A percentile compares a stretch with the other conserved stretches of the same genome.
These are phyloP conservation scores for Plutella xylostella DNA, from an alignment of 2,888 invertebrate genomes.

Conservation along the genomic window DNA sequence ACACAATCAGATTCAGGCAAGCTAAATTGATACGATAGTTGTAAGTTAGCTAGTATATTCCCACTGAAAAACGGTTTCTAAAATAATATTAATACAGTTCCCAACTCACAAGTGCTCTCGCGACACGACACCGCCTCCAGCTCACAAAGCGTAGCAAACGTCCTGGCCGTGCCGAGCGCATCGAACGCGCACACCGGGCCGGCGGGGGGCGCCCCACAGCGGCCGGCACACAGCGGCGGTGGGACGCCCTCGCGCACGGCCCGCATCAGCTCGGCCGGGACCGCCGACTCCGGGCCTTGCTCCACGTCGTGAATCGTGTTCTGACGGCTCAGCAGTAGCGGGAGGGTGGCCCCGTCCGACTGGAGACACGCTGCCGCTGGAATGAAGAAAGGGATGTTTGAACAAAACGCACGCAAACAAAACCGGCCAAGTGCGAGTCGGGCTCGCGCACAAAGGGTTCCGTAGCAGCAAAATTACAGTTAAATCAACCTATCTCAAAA, in stretches of 20 bases:
- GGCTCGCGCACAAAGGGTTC: no score
- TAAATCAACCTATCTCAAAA: no score
- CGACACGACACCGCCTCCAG: slow-evolving; percentile 68
- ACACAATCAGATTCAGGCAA: no score
- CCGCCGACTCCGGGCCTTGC: slow-evolving; percentile 16
- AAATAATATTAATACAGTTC: no score
- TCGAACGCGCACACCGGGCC: slow-evolving; percentile 72
- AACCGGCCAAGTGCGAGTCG: no score
- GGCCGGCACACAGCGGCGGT: slow-evolving; percentile 50
- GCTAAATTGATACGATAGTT: no score
- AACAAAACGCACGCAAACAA: no score
- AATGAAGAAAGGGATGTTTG: no score
- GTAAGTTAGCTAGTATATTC: no score
- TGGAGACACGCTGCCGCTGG: slow-evolving; percentile 49
- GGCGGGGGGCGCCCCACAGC: slow-evolving; percentile 46
- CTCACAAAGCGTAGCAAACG: slow-evolving; percentile 70
- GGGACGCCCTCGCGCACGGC: slow-evolving; percentile 53
- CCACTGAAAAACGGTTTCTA: no score
- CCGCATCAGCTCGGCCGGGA: slow-evolving; percentile 32
- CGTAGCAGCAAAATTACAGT: no score
- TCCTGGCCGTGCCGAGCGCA: slow-evolving; percentile 64
- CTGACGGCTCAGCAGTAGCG: slow-evolving; percentile 36
- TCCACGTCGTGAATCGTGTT: slow-evolving; percentile 19
- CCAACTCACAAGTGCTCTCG: slow-evolving; percentile 65
- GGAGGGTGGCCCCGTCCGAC: slow-evolving; percentile 40